Percentiles rank a stretch among this genome's conserved stretches.
Evolutionary conservation across 2,888 invertebrate genomes (phyloP).

Genomic region (Cryptocephalus moraei): DNA sequence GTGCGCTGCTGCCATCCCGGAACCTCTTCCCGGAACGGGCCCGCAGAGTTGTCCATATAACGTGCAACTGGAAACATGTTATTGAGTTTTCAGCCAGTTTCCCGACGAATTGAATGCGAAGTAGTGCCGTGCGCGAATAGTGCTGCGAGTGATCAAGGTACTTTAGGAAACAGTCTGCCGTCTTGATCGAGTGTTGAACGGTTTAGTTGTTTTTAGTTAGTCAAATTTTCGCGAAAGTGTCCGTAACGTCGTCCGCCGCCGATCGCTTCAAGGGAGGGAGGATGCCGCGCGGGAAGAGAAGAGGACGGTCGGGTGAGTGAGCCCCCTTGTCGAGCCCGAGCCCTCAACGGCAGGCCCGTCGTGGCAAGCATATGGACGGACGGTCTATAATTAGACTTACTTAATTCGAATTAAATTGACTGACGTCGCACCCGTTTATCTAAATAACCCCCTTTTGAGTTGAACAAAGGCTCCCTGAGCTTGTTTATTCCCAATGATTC

Average conservation of each 20-base stretch:
- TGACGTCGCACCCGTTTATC: too few species aligned
- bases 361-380: too few species aligned
- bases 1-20: background rate
- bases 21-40: background rate
- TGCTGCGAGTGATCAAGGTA: conserved; percentile 57
- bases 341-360: too few species aligned
- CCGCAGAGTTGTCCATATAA: conserved; percentile 28
- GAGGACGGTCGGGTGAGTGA: conserved; percentile 60
- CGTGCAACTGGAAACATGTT: conserved; percentile 51
- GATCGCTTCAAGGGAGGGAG: conserved; percentile 21
- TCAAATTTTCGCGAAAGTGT: conserved; percentile 39
- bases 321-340: too few species aligned
- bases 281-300: conserved; percentile 72
- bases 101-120: conserved; percentile 61
- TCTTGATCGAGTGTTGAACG: conserved; percentile 64
- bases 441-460: too few species aligned
- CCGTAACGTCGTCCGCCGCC: conserved; percentile 23
- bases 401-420: too few species aligned
- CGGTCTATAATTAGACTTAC: too few species aligned
- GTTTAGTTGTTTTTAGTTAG: conserved; percentile 44
- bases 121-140: conserved; percentile 41
- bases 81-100: conserved; percentile 62
- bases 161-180: conserved; percentile 64
- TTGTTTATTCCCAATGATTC: too few species aligned
- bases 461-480: too few species aligned